Evolutionary conservation across 2,797 vertebrate species (phyloP).

Genomic region (Rhabdophis nuchalis): DNA sequence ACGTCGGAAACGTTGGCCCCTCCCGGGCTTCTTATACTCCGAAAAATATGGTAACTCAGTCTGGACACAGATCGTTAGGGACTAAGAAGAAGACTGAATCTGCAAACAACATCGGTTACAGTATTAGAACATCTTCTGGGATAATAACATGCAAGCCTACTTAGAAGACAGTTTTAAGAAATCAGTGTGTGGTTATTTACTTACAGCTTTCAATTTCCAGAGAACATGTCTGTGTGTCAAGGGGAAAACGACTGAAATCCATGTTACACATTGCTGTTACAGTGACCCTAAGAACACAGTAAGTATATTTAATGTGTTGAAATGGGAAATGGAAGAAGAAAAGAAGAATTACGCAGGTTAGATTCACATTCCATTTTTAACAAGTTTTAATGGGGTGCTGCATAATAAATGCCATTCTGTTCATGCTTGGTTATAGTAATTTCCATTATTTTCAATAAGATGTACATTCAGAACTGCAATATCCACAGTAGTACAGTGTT

Average conservation of each 20-base stretch:
- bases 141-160: background rate
- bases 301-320: slow-evolving; percentile 11
- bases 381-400: background rate
- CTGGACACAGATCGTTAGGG: background rate
- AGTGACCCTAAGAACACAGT: slow-evolving; percentile 81
- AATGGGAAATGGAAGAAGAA: background rate
- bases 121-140: background rate
- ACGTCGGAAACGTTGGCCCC: no score
- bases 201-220: slow-evolving; percentile 98
- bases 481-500: background rate
- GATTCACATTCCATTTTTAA: background rate
- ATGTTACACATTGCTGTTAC: slow-evolving; percentile 99
- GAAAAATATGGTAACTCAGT: no score
- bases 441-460: background rate
- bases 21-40: no score
- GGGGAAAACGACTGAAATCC: slow-evolving; percentile 94
- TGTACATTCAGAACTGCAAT: background rate
- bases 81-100: background rate
- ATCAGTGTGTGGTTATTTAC: slow-evolving; percentile 55
- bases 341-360: background rate
- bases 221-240: slow-evolving; percentile 95
- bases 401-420: background rate
- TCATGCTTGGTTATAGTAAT: background rate
- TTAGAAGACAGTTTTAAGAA: background rate
- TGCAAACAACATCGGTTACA: background rate